These are phyloP conservation scores for Diadophis punctatus DNA, from an alignment of 2,113 vertebrate species.

Conservation along the genomic window DNA sequence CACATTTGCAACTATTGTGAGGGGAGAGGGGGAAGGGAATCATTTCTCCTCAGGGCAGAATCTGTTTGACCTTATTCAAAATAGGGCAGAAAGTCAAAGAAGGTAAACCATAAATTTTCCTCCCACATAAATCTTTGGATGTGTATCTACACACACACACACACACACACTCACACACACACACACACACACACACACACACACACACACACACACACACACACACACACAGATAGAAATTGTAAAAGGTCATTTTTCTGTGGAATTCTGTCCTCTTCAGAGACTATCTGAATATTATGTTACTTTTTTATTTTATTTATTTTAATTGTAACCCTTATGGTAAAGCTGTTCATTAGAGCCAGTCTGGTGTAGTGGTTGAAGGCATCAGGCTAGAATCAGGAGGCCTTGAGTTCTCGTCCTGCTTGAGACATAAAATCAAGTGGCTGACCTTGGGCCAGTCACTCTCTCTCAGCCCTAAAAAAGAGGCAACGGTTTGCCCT, in stretches of 20 bases:
- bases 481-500: not conserved
- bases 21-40: not conserved
- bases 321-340: not conserved
- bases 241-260: not conserved
- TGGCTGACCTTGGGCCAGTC: not conserved
- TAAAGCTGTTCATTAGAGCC: not conserved
- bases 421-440: not conserved
- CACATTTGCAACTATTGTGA: not conserved
- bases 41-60: not conserved
- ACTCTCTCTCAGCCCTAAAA: not conserved
- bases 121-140: not conserved
- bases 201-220: too few relatives aligned
- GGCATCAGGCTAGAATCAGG: not conserved
- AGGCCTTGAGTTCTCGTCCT: not conserved
- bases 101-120: not conserved
- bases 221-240: not conserved
- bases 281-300: not conserved
- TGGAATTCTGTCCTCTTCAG: not conserved
- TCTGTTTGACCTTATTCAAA: not conserved
- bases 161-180: too few relatives aligned
- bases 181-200: too few relatives aligned
- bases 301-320: not conserved
- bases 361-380: not conserved
- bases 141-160: too few relatives aligned
- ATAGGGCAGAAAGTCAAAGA: not conserved